Evolutionary conservation across 2,113 vertebrate species (phyloP), one percentile per base, ranked within the genome.

Genomic region (Dermatemys mawii): DNA sequence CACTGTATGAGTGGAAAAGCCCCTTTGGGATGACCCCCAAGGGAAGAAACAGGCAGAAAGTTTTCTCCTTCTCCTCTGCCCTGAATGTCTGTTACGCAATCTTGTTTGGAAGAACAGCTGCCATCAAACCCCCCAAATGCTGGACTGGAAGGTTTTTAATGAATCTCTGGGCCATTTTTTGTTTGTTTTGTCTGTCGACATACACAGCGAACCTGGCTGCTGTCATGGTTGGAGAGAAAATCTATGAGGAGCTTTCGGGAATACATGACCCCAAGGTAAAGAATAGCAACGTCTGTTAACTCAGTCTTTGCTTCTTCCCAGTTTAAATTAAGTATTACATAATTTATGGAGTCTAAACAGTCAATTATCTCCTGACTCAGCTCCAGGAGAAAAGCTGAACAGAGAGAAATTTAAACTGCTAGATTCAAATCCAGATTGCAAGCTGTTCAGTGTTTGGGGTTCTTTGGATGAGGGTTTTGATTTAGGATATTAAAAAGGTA

Each of bases 171-270:
- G 98, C 98, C 91, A 99, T 99, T 94, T 99, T 99, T 95, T 99
- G 98, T 97, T 98, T 99, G 87, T 98, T 99, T 97, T 99, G 98
- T 94, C 97, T 99, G 92, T 99, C 99, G 1, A 98, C 98, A 1
- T 99, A 99, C 89, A 99, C 98, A 2, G 98, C 98, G 44, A 99
- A 99, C 96, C 96, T 98, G 94, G 98, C 99, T 92, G 99, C 99
- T 49, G 98, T 99, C 87, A 99, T 99, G 99, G 99, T 99, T 41
- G 99, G 99, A 92, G 99, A 99, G 96, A 99, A 99, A 95, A 99
- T 98, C 88, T 99, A 98, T 79, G 98, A 99, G 97, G 98, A 99
- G 38, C 98, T 99, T 93, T 99, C 99, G 92, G 99, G 99, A 94
- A 99, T 99, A 96, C 99, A 99, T 49, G 99, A 99, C 85, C 98